phyloP scores from a whole-genome alignment of 2,113 vertebrate genomes.

The Orientallactaga bullata region DNA sequence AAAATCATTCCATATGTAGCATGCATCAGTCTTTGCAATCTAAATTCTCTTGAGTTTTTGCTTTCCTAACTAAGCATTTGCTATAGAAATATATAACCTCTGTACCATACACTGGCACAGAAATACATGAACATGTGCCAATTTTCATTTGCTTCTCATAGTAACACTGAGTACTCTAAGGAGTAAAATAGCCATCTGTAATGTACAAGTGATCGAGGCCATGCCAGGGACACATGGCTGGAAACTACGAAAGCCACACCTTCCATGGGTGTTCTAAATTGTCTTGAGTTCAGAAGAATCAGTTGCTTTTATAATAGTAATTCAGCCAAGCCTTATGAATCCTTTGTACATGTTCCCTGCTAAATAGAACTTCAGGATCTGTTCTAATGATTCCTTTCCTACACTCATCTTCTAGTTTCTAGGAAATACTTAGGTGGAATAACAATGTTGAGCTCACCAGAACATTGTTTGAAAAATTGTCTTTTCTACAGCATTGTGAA shows the following conservation, averaged over 20 bases:
- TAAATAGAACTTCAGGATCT: not conserved
- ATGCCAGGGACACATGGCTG: not conserved
- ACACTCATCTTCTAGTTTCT: not conserved
- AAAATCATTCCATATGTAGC: not conserved
- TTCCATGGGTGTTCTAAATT: not conserved
- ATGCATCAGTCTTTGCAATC: not conserved
- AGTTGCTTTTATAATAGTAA: not conserved
- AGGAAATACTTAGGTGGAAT: not conserved
- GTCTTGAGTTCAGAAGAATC: not conserved
- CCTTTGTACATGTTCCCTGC: not conserved
- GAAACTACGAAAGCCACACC: not conserved
- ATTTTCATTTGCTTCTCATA: not conserved
- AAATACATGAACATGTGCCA: not conserved
- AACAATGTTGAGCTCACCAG: not conserved
- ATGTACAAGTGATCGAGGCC: not conserved
- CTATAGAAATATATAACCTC: not conserved
- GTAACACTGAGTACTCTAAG: not conserved
- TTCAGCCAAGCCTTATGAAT: not conserved
- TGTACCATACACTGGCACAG: not conserved
- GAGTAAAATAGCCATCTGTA: not conserved
- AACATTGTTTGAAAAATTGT: not conserved
- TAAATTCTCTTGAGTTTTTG: not conserved
- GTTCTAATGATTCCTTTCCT: not conserved
- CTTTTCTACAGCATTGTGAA: not conserved
- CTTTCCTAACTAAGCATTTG: not conserved